A percentile compares a stretch with the other conserved stretches of the same genome.
phyloP scores from a whole-genome alignment of 2,888 invertebrate genomes.

The Cerceris ruficornis region DNA sequence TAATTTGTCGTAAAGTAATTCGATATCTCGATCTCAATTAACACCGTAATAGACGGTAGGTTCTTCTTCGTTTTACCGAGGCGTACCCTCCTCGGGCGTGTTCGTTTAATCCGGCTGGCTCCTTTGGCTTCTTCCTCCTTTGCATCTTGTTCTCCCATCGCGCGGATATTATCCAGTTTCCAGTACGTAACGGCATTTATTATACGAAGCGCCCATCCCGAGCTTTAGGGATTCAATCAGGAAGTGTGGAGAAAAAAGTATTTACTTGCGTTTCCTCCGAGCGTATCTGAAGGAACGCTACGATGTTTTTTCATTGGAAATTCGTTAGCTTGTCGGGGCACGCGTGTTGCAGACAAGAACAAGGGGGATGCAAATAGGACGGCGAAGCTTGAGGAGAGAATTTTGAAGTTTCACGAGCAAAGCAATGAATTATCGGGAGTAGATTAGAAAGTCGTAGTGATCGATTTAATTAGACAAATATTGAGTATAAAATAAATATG shows the following conservation, averaged over 20 bases:
- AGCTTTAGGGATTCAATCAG: conserved; percentile 54
- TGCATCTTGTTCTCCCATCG: not conserved
- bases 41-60: not conserved
- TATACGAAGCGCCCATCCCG: conserved; percentile 21
- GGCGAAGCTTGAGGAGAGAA: not conserved
- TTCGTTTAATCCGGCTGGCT: conserved; percentile 13
- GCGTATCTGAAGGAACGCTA: not conserved
- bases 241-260: conserved; percentile 19
- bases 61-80: not conserved
- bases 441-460: too few species aligned
- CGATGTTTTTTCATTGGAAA: conserved; percentile 2
- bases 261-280: conserved; percentile 11
- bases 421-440: too few species aligned
- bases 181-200: conserved; percentile 28
- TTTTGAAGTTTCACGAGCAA: not conserved
- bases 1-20: too few species aligned
- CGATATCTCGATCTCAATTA: too few species aligned
- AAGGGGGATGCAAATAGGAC: not conserved
- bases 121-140: not conserved
- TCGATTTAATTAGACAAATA: too few species aligned
- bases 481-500: too few species aligned
- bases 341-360: not conserved
- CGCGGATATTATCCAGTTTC: conserved; percentile 24
- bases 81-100: not conserved
- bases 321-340: conserved; percentile 3